A percentile compares a stretch with the other conserved stretches of the same genome.
These are phyloP conservation scores for Corvus moneduloides DNA, from an alignment of 2,113 vertebrate species.

Conservation along the genomic window DNA sequence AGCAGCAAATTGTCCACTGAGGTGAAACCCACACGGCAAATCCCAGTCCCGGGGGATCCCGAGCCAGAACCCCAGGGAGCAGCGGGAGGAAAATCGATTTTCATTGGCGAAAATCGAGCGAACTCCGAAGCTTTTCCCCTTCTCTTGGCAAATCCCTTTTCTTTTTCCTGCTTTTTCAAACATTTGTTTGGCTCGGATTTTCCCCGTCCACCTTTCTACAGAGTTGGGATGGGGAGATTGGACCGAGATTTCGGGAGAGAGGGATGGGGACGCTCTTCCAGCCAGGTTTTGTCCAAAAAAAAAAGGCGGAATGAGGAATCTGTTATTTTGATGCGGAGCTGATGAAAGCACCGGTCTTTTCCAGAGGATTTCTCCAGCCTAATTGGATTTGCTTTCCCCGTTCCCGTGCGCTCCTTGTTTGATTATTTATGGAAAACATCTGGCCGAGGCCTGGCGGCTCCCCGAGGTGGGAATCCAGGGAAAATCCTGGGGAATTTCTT, in stretches of 20 bases:
- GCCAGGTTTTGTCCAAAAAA: not conserved
- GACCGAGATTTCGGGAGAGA: not conserved
- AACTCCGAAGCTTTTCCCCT: not conserved
- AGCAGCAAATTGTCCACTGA: not conserved
- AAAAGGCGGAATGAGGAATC: not conserved
- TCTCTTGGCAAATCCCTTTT: not conserved
- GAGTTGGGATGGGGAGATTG: not conserved
- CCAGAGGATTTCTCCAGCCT: not conserved
- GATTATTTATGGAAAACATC: not conserved
- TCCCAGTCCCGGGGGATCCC: not conserved
- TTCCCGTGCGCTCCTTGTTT: not conserved
- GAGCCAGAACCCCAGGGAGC: not conserved
- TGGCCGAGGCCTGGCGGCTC: not conserved
- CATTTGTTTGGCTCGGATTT: not conserved
- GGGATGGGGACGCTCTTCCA: not conserved
- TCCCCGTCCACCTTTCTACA: accelerated
- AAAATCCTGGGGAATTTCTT: not conserved
- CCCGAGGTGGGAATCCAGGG: not conserved
- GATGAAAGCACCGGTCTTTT: not conserved
- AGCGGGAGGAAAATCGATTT: not conserved
- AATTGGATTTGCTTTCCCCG: not conserved
- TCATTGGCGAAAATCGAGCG: no score
- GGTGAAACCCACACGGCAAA: not conserved
- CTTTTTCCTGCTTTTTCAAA: not conserved
- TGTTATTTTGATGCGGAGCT: not conserved